Evolutionary conservation across 2,113 vertebrate genomes (phyloP).

Genomic region (Vicugna pacos): DNA sequence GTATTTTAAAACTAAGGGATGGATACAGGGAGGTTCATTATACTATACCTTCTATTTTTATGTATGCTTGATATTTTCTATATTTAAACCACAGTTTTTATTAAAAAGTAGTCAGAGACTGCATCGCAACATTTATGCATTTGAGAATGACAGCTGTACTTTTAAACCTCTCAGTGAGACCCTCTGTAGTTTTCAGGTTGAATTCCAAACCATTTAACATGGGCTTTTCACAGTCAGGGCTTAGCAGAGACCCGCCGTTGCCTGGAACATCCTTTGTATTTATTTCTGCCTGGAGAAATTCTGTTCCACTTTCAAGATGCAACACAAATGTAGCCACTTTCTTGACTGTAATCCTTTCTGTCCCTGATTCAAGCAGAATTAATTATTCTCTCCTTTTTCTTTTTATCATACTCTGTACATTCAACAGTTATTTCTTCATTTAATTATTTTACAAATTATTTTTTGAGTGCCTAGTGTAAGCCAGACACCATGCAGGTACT

Average conservation of each 20-base stretch:
- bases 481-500: not conserved
- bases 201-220: not conserved
- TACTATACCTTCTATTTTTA: not conserved
- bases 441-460: not conserved
- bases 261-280: not conserved
- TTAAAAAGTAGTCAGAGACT: conserved; percentile 1
- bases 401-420: not conserved
- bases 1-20: conserved; percentile 16
- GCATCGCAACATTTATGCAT: not conserved
- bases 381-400: not conserved
- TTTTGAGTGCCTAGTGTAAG: not conserved
- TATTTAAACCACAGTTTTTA: not conserved
- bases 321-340: not conserved
- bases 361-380: not conserved
- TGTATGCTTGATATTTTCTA: not conserved
- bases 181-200: not conserved
- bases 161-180: not conserved
- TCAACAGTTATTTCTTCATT: not conserved
- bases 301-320: not conserved
- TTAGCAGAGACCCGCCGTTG: not conserved
- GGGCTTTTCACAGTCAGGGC: not conserved
- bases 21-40: not conserved
- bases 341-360: not conserved
- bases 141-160: not conserved
- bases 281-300: not conserved